phyloP scores from a whole-genome alignment of 1,140 invertebrate genomes.

The Chelonus insularis region DNA sequence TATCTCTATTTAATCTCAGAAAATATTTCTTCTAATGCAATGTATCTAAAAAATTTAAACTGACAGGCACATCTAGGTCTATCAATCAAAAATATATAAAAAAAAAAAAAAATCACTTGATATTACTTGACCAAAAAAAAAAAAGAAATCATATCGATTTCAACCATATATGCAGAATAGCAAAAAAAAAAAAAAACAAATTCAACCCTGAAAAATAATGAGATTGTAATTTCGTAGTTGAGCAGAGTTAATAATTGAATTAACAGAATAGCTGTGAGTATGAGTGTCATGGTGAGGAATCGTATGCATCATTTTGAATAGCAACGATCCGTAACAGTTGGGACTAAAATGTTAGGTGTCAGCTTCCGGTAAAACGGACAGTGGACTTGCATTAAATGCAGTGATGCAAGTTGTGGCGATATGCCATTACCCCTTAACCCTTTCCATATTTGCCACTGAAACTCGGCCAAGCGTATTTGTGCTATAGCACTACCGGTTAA shows the following conservation, averaged over 20 bases:
- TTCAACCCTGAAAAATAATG: not conserved
- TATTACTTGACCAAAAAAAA: no score
- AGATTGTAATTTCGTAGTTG: not conserved
- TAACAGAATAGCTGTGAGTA: no score
- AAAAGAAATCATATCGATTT: no score
- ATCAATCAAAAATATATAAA: no score
- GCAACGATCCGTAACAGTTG: conserved; percentile 3
- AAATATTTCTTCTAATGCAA: no score
- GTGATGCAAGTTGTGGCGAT: conserved; percentile 4
- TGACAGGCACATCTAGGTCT: no score
- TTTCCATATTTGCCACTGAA: conserved; percentile 4
- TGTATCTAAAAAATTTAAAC: no score
- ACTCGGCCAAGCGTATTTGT: conserved; percentile 7
- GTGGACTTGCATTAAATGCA: conserved; percentile 12
- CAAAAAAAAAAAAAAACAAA: no score
- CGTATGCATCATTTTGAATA: not conserved
- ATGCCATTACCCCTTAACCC: not conserved
- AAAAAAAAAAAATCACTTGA: no score
- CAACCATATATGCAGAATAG: no score
- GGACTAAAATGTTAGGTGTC: not conserved
- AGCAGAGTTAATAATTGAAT: not conserved
- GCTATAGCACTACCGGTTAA: not conserved
- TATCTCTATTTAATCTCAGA: no score
- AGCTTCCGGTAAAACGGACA: conserved; percentile 16
- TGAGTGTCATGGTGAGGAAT: not conserved